phyloP scores from a whole-genome alignment of 1,140 invertebrate species.

The Hypsibius dujardini region DNA sequence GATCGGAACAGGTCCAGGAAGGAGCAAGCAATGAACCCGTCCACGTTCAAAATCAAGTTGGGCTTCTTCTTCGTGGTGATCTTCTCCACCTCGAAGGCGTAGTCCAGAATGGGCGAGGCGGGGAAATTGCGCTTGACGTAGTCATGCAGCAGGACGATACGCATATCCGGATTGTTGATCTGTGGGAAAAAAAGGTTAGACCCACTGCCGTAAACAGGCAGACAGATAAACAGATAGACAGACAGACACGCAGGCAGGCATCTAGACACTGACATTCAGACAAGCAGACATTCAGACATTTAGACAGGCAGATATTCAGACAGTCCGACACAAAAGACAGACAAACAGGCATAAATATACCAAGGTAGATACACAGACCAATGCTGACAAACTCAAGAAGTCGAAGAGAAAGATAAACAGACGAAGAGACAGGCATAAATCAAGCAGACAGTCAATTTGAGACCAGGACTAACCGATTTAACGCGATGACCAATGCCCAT shows the following conservation, averaged over 20 bases:
- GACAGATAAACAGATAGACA: too few relatives aligned
- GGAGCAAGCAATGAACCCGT: conserved; percentile 87
- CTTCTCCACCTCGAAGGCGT: conserved; percentile 92
- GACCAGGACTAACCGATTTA: conserved; percentile 52
- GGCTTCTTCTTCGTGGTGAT: conserved; percentile 98
- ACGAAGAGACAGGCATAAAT: conserved; percentile 18
- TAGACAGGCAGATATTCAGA: not conserved
- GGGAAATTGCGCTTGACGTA: conserved; percentile 86
- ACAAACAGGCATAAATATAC: too few relatives aligned
- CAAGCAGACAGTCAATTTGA: conserved; percentile 14
- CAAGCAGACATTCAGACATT: not conserved
- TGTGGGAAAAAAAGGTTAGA: conserved; percentile 28
- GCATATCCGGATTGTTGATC: conserved; percentile 97
- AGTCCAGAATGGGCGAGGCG: conserved; percentile 70
- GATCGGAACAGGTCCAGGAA: conserved; percentile 90
- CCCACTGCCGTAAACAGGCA: not conserved
- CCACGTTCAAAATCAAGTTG: conserved; percentile 95
- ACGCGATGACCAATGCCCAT: conserved; percentile 98
- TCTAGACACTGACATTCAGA: not conserved
- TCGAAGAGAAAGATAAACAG: too few relatives aligned
- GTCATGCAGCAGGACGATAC: conserved; percentile 86
- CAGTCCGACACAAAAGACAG: too few relatives aligned
- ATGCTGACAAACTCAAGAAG: too few relatives aligned
- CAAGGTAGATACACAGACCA: too few relatives aligned
- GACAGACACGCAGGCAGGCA: too few relatives aligned